Evolutionary conservation across 2,113 vertebrate genomes (phyloP).

Genomic region (Cardinalis cardinalis): DNA sequence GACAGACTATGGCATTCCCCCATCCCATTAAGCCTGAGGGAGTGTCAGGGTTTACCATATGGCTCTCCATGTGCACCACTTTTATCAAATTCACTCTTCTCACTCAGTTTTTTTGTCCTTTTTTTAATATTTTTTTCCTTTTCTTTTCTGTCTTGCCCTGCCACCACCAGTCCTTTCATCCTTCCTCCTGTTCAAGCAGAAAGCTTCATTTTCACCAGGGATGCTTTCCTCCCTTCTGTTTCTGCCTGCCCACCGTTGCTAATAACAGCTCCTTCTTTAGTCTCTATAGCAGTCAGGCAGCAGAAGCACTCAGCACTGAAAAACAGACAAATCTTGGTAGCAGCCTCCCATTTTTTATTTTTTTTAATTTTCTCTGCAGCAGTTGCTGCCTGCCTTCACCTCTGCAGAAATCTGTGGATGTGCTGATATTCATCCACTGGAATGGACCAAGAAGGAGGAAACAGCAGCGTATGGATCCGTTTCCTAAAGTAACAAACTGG

Average conservation of each 20-base stretch:
- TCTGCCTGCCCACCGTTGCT: constrained; percentile 34
- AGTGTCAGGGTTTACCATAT: constrained; percentile 3
- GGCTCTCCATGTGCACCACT: background rate
- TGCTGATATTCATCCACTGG: background rate
- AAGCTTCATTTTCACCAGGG: background rate
- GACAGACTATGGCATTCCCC: background rate
- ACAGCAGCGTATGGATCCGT: rapidly evolving
- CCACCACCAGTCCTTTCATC: background rate
- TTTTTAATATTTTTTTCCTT: background rate
- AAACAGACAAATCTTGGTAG: background rate
- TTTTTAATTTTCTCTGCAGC: background rate
- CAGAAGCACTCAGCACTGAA: constrained; percentile 11
- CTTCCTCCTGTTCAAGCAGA: background rate
- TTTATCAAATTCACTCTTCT: background rate
- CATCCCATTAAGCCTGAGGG: background rate
- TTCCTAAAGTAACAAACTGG: background rate
- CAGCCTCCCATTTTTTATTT: background rate
- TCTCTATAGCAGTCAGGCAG: constrained; percentile 55
- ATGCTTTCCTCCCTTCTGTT: constrained; percentile 15
- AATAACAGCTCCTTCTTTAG: constrained; percentile 46
- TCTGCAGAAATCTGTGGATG: background rate
- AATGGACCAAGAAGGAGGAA: background rate
- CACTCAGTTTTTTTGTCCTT: background rate
- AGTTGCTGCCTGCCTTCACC: background rate
- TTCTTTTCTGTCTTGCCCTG: background rate